These are phyloP conservation scores for Leptinotarsa undecemlineata DNA, from an alignment of 1,140 invertebrate genomes.

Conservation along the genomic window DNA sequence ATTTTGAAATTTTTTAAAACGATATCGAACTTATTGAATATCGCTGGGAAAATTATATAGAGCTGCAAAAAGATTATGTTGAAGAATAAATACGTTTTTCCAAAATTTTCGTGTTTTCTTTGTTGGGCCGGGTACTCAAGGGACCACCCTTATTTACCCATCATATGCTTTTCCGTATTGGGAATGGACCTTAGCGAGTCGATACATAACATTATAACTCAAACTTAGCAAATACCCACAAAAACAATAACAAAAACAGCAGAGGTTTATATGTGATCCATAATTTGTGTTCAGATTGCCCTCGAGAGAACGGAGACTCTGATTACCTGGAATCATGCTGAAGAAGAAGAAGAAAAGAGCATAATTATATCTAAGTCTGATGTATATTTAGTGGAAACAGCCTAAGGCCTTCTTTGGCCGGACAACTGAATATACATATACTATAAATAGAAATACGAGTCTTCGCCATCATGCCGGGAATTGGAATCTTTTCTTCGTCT, in stretches of 20 bases:
- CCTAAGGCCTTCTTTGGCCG: slow-evolving; percentile 4
- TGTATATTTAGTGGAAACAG: slow-evolving; percentile 1
- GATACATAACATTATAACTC: too few relatives aligned
- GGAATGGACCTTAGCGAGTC: too few relatives aligned
- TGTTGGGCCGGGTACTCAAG: too few relatives aligned
- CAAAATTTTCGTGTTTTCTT: too few relatives aligned
- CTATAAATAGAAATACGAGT: slow-evolving; percentile 8
- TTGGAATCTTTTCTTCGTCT: neutral
- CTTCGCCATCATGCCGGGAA: slow-evolving; percentile 7
- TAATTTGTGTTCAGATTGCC: slow-evolving; percentile 2
- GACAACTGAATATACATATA: slow-evolving; percentile 8
- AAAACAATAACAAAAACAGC: neutral
- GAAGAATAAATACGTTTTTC: too few relatives aligned
- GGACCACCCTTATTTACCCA: too few relatives aligned
- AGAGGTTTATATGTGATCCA: neutral
- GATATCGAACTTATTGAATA: too few relatives aligned
- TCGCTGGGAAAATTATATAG: too few relatives aligned
- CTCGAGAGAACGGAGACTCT: neutral
- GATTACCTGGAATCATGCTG: slow-evolving; percentile 1
- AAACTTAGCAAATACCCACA: neutral
- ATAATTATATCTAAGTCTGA: slow-evolving; percentile 3
- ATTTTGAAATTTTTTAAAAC: too few relatives aligned
- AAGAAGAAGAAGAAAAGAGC: neutral
- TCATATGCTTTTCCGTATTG: too few relatives aligned
- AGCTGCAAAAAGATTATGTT: too few relatives aligned